Percentiles rank a stretch among this genome's conserved stretches.
Conservation (phyloP, 2,113 vertebrate species). For the Galemys pyrenaicus region DNA sequence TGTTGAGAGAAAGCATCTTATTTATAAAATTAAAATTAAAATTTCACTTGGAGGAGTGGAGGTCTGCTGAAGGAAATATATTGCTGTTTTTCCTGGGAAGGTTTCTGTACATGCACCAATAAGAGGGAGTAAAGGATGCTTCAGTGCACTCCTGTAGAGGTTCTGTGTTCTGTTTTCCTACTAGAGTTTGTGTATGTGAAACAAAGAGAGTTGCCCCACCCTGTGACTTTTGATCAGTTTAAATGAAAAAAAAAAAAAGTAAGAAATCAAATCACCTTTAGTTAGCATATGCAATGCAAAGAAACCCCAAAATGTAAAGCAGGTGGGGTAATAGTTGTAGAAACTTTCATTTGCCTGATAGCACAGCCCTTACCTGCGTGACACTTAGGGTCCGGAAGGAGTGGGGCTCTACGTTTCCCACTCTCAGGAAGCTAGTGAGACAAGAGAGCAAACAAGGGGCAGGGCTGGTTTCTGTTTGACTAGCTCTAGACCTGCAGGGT, state of each 20-base stretch:
- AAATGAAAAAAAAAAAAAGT: not conserved
- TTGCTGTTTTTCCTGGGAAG: not conserved
- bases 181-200: not conserved
- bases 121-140: not conserved
- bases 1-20: not conserved
- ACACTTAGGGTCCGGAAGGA: slow-evolving; percentile 2
- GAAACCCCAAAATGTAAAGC: not conserved
- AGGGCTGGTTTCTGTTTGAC: slow-evolving; percentile 78
- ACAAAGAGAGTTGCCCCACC: not conserved
- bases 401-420: not conserved
- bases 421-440: slow-evolving; percentile 58
- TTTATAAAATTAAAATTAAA: not conserved
- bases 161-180: not conserved
- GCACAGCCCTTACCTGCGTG: not conserved
- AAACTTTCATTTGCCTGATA: not conserved
- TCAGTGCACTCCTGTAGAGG: not conserved
- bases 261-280: not conserved
- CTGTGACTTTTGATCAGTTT: not conserved
- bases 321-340: not conserved
- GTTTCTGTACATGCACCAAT: not conserved
- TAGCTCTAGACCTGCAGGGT: not conserved
- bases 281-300: not conserved
- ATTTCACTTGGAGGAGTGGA: not conserved
- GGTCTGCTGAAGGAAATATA: not conserved
- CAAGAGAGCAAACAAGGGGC: slow-evolving; percentile 78